A percentile compares a stretch with the other conserved stretches of the same genome.
phyloP scores from a whole-genome alignment of 2,888 invertebrate genomes.

The Hartigia nigra region DNA sequence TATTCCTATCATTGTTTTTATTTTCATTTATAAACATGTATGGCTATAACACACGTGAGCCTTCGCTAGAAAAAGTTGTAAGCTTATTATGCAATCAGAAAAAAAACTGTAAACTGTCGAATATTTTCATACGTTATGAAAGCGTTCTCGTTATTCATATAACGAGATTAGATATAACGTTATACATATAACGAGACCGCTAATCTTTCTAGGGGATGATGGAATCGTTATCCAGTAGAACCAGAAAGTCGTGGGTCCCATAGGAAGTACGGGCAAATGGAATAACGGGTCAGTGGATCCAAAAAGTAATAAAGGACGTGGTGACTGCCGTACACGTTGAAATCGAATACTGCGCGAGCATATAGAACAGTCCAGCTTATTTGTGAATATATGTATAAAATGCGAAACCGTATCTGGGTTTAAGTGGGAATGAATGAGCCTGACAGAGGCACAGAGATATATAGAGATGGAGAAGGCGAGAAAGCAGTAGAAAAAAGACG shows the following conservation, averaged over 20 bases:
- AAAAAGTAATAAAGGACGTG: background rate
- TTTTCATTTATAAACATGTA: too few relatives aligned
- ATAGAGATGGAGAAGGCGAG: background rate
- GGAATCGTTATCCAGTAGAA: background rate
- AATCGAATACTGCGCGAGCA: background rate
- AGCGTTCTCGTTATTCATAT: background rate
- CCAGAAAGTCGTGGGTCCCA: background rate
- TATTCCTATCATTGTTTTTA: background rate
- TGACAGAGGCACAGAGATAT: background rate
- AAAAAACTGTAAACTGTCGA: background rate
- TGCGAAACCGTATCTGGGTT: background rate
- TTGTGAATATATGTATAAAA: background rate
- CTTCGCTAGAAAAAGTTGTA: background rate
- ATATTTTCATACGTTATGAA: background rate
- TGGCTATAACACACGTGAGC: background rate
- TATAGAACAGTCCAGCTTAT: background rate
- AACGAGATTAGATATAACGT: background rate
- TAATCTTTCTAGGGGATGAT: background rate
- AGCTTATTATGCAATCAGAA: too few relatives aligned
- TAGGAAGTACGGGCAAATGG: background rate
- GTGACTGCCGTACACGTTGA: background rate
- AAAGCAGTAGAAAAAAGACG: background rate
- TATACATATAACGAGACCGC: background rate
- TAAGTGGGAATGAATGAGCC: background rate
- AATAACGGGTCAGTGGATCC: background rate